Evolutionary conservation across 30 jellyfish, hydroid and myxozoan species (phyloP), one percentile per base, ranked within the genome.

Genomic region (Cassiopea xamachana): DNA sequence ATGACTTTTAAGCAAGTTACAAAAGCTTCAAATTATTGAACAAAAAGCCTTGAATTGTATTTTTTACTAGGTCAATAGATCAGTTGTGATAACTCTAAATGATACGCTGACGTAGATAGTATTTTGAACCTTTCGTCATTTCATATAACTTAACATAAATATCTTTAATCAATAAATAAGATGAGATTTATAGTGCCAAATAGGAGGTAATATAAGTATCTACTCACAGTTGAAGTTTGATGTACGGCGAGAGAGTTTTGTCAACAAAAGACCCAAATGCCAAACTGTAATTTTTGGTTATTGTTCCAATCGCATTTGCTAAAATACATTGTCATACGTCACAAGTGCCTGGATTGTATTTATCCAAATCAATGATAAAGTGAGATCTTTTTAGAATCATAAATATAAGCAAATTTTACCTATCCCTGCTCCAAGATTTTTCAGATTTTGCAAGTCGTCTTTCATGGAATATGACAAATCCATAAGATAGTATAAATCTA

Each of bases 231-330:
- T 90, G 94, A 9, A 85, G n/a, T 85, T 89, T 97, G 6, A 92
- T 55, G 72, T 86, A 96, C 1, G 99, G 99, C 12, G 96, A 85
- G 6, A 96, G 97, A 19, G 97, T 89, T 64, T 95, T 95, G 89
- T 95, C 99, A 6, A 95, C 98, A 88, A 95, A 95, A 10, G 99
- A 61, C 14, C 99, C 99, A 91, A 95, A 95, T 14, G 96, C 99
- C 64, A 95, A 71, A 17, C 97, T 72, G 83, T 91, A 95, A 69
- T 95, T 87, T 50, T 82, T 90, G 18, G 99, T 95, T 79, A 95
- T 92, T 16, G 85, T 84, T 9, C 96, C 96, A 59, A 95, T 95
- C 16, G 91, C 79, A 15, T 48, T 86, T 1, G 99, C 99, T 95
- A 69, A 14, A 6, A 71, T 4, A 71, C 51, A 82, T 2, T 73